phyloP scores from a whole-genome alignment of 2,888 invertebrate species.

The Anaspis maculata region DNA sequence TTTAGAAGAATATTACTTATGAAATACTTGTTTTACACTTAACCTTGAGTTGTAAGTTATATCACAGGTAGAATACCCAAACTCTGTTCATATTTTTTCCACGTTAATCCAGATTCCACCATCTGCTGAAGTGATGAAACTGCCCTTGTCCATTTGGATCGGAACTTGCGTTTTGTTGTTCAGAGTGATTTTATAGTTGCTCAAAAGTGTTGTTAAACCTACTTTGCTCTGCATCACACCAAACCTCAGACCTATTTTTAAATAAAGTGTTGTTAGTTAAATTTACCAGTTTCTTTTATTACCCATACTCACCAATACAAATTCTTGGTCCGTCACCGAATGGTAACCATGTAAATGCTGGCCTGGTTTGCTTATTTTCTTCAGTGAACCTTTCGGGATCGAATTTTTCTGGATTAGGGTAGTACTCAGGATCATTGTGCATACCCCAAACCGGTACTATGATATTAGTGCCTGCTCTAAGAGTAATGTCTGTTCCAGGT shows the following conservation, averaged over 20 bases:
- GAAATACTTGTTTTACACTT: no score
- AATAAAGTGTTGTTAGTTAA: background rate
- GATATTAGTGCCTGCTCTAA: slow-evolving; percentile 31
- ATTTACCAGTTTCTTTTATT: no score
- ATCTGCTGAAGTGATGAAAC: slow-evolving; percentile 14
- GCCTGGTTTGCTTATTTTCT: slow-evolving; percentile 9
- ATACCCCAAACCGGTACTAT: slow-evolving; percentile 25
- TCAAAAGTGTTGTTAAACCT: slow-evolving; percentile 20
- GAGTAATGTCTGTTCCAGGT: slow-evolving; percentile 25
- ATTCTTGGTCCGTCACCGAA: slow-evolving; percentile 34
- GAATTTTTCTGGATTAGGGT: slow-evolving; percentile 20
- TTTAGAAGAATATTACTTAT: no score
- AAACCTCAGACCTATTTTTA: slow-evolving; percentile 28
- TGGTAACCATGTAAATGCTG: slow-evolving; percentile 22
- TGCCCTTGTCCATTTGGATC: slow-evolving; percentile 15
- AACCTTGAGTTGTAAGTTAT: no score
- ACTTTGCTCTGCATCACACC: slow-evolving; percentile 30
- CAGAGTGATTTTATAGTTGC: slow-evolving; percentile 23
- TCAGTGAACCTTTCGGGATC: slow-evolving; percentile 19
- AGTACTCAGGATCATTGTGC: slow-evolving; percentile 19
- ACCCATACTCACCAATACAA: slow-evolving; percentile 29
- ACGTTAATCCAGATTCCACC: slow-evolving; percentile 24
- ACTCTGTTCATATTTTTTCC: no score
- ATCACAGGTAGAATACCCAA: no score
- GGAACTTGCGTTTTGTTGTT: slow-evolving; percentile 24